A percentile compares a stretch with the other conserved stretches of the same genome.
Conservation (phyloP, 2,113 vertebrate species). For the Apodemus sylvaticus region DNA sequence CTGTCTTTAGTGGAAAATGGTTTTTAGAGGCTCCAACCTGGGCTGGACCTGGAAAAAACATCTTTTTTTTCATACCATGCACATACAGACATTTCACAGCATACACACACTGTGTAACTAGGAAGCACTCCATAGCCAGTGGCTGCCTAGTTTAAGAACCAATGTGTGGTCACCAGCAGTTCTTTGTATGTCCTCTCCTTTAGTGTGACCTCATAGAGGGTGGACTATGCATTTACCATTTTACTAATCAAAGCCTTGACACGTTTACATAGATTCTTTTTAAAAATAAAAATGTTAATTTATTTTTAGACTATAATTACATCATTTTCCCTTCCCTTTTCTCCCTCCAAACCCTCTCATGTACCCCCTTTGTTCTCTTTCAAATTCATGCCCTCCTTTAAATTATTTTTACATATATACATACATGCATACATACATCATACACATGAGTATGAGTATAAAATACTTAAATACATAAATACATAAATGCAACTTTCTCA, state of each 20-base stretch:
- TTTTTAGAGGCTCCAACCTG: background rate
- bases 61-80: background rate
- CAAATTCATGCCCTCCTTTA: background rate
- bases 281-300: background rate
- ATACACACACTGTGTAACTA: background rate
- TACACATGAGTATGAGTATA: too few relatives aligned
- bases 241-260: background rate
- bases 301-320: background rate
- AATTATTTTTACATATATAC: background rate
- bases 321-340: background rate
- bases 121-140: background rate
- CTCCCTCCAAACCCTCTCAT: background rate
- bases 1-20: conserved; percentile 16
- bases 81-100: background rate
- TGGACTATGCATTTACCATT: background rate
- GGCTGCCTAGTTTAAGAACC: background rate
- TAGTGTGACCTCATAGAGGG: background rate
- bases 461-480: background rate
- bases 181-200: background rate
- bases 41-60: background rate
- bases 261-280: background rate
- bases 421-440: background rate
- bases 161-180: background rate
- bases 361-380: background rate
- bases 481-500: background rate